Base-by-base conservation (phyloP, 1,140 invertebrate genomes). In the Philaenus spumarius region DNA sequence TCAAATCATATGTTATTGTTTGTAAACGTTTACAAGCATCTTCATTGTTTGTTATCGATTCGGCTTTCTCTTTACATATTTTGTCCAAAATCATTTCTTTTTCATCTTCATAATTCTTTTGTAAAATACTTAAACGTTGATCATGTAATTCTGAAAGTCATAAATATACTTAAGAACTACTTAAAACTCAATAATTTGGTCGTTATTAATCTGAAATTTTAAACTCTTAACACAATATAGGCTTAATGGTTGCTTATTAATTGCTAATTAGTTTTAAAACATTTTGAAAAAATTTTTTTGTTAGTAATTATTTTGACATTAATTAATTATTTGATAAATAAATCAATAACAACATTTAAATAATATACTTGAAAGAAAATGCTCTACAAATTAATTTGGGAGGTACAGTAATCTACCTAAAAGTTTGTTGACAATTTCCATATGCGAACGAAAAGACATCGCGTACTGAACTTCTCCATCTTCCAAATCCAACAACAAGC, bases 391-490 rank as follows among this genome's bases (percentile, higher is more conserved):
- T n/a, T n/a, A n/a, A n/a, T n/a, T n/a, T n/a, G n/a, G n/a, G 26
- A 34, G 15, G 23, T 24, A n/a, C 30, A 5, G 14, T 3, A 17
- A 62, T 63, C 68, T 75, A 87, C 85, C 77, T 52, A 88, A 78
- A 63, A 87, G 80, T 64, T 79, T 73, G 62, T 83, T 78, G 15
- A 90, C 78, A 39, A 77, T 80, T 56, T 82, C 78, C 34, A 84
- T 82, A 65, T 90, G 86, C 0, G 80, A 77, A 61, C 85, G 80
- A 64, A 85, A 82, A 35, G 82, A 79, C 24, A 78, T 70, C 9
- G 75, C 75, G 63, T 90, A 87, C 70, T 89, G 83, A 12, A 81
- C 72, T 68, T 90, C 83, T 0, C 84, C 78, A 62, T 81, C 77
- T 40, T 85, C 76, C 1, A 89, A 73, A 56, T 86, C 82, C 19